phyloP scores from a whole-genome alignment of 2,113 vertebrate genomes.

The Ursus arctos region DNA sequence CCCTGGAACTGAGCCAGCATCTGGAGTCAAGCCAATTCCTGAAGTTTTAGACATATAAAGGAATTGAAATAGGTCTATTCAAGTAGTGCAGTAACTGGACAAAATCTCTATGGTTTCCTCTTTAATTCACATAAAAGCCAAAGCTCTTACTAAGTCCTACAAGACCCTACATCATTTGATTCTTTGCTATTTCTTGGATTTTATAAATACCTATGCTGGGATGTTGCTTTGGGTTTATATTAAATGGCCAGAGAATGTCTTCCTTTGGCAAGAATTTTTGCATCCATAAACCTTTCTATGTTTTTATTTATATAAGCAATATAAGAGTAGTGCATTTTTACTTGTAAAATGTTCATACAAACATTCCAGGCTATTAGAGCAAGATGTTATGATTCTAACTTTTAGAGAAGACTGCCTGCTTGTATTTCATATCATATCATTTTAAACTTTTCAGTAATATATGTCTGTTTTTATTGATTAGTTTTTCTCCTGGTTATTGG shows the following conservation, averaged over 20 bases:
- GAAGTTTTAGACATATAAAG: background rate
- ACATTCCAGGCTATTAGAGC: background rate
- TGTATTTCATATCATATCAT: background rate
- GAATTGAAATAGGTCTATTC: background rate
- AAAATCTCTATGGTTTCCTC: background rate
- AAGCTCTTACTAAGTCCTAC: background rate
- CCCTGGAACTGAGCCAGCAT: no score
- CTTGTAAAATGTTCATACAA: background rate
- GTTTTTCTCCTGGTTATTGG: background rate
- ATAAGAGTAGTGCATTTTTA: background rate
- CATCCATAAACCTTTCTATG: background rate
- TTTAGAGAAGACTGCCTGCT: background rate
- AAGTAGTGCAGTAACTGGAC: background rate
- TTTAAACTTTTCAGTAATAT: background rate
- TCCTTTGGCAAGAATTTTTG: background rate
- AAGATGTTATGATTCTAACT: background rate
- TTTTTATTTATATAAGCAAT: background rate
- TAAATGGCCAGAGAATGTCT: background rate
- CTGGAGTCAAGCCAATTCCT: no score
- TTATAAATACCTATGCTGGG: background rate
- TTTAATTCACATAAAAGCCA: background rate
- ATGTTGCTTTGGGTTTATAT: background rate
- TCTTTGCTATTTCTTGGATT: background rate
- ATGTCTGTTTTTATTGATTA: background rate
- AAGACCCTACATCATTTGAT: background rate